Percentiles rank a stretch among this genome's conserved stretches.
Conservation (phyloP, 2,797 vertebrate genomes). For the Microcaecilia unicolor region DNA sequence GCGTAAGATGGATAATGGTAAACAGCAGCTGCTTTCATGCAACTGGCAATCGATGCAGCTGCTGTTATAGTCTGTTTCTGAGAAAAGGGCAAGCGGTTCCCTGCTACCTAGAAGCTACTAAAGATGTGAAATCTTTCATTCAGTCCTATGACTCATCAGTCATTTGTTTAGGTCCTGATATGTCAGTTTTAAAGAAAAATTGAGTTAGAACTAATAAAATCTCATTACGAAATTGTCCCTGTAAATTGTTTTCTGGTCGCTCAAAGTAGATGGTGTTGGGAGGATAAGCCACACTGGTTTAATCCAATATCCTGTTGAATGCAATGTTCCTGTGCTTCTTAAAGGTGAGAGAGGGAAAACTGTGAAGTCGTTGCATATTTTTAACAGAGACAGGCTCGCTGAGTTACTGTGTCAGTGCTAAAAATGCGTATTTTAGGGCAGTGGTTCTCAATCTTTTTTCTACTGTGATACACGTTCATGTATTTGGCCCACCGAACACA, state of each 20-base stretch:
- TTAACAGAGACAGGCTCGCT: too few species aligned
- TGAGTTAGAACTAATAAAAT: background rate
- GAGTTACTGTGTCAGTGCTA: too few species aligned
- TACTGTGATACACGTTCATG: too few species aligned
- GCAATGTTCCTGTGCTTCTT: background rate
- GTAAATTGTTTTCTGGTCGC: background rate
- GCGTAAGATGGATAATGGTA: background rate
- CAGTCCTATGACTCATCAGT: background rate
- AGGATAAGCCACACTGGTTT: background rate
- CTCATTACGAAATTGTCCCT: background rate
- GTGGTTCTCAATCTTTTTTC: too few species aligned
- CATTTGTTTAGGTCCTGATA: background rate
- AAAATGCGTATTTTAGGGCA: too few species aligned
- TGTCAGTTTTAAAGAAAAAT: background rate
- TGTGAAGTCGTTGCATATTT: too few species aligned
- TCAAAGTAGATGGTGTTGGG: background rate
- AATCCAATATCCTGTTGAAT: background rate
- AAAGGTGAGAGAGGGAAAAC: too few species aligned
- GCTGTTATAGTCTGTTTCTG: too few species aligned
- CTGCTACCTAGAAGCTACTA: background rate
- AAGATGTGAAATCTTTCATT: background rate
- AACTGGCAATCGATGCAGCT: background rate
- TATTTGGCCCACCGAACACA: too few species aligned
- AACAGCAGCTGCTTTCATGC: background rate
- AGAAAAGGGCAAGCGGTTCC: background rate